Conservation (phyloP, 2,113 vertebrate genomes). For the Lophotis ruficrista region DNA sequence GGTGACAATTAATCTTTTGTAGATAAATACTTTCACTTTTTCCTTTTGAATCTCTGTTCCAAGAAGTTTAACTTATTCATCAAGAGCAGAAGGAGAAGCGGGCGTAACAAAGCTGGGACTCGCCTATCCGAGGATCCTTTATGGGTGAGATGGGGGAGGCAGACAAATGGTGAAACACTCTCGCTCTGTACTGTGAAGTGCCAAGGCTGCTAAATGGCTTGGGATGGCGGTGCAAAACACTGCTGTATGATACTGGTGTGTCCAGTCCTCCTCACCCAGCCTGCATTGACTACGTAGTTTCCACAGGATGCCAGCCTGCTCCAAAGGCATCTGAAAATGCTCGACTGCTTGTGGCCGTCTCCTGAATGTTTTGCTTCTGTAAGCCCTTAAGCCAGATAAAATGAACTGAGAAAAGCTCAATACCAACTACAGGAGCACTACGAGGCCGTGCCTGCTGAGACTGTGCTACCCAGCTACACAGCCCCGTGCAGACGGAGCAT, state of each 20-base stretch:
- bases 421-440: background rate
- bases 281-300: background rate
- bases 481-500: background rate
- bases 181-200: background rate
- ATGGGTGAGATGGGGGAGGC: background rate
- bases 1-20: background rate
- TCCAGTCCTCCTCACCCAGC: background rate
- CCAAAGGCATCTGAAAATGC: background rate
- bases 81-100: background rate
- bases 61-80: background rate
- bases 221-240: background rate
- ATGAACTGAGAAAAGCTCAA: background rate
- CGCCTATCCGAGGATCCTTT: background rate
- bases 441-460: rapidly evolving
- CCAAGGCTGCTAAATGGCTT: background rate
- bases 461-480: background rate
- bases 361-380: background rate
- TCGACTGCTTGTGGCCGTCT: background rate
- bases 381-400: background rate
- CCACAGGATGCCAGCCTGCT: background rate
- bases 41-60: background rate
- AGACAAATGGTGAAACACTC: background rate
- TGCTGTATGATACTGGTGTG: background rate
- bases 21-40: background rate
- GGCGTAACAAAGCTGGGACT: background rate